phyloP scores from a whole-genome alignment of 2,888 invertebrate genomes.

The Callyntrura guangdongensis region DNA sequence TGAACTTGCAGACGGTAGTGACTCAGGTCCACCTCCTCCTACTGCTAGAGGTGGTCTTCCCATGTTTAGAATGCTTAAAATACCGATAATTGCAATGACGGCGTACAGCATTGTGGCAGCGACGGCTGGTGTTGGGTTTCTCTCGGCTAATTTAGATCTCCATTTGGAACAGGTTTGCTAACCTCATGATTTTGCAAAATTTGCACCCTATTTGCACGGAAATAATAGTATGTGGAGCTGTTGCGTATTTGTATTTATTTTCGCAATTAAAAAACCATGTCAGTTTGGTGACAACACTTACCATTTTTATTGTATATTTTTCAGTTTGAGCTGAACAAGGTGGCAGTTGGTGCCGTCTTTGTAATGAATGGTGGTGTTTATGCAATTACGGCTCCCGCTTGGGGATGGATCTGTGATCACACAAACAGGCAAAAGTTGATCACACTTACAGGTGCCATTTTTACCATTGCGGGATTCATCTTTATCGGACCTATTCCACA shows the following conservation, averaged over 20 bases:
- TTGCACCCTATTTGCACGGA: neutral
- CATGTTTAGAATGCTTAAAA: conserved; percentile 82
- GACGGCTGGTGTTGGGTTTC: conserved; percentile 86
- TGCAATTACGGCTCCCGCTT: conserved; percentile 91
- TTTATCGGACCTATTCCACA: conserved; percentile 94
- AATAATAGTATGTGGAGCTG: neutral
- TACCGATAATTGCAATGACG: conserved; percentile 84
- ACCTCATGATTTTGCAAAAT: neutral
- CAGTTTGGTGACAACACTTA: too few species aligned
- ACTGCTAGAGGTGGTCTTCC: conserved; percentile 50
- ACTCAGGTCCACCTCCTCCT: conserved; percentile 3
- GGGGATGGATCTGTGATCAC: conserved; percentile 94
- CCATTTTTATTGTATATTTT: conserved; percentile 81
- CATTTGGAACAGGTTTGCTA: conserved; percentile 87
- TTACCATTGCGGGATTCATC: conserved; percentile 90
- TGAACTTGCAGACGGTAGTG: conserved; percentile 83
- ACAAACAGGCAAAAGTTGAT: conserved; percentile 90
- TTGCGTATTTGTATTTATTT: neutral
- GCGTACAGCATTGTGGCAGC: conserved; percentile 84
- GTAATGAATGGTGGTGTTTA: conserved; percentile 94
- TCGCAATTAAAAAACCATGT: too few species aligned
- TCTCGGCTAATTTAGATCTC: conserved; percentile 87
- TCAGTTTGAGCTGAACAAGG: conserved; percentile 90
- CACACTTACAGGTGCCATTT: conserved; percentile 89
- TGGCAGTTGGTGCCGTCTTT: conserved; percentile 92